These are phyloP conservation scores for Protophormia terraenovae DNA, from an alignment of 2,888 invertebrate genomes.

Conservation along the genomic window DNA sequence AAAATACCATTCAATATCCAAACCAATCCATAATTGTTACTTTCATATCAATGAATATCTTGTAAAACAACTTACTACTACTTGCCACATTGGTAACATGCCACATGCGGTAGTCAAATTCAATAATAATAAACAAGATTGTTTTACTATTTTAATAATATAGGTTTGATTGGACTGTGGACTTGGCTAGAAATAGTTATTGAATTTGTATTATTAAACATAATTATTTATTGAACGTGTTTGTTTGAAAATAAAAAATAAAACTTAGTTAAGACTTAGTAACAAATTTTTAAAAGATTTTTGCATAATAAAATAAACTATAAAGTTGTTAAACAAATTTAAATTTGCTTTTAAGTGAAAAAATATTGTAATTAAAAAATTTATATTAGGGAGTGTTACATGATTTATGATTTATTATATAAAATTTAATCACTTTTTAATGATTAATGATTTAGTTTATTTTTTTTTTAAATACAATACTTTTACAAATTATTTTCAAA, in stretches of 20 bases:
- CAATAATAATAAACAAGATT: conserved; percentile 19
- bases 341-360: neutral
- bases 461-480: too few species aligned
- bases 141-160: neutral
- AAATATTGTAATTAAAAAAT: neutral
- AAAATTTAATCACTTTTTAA: too few species aligned
- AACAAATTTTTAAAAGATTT: neutral
- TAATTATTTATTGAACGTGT: neutral
- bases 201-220: too few species aligned
- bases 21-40: conserved; percentile 36
- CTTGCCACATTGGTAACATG: conserved; percentile 18
- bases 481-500: too few species aligned
- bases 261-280: too few species aligned
- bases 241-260: neutral
- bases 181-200: neutral
- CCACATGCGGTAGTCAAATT: conserved; percentile 11
- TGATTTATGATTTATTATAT: too few species aligned
- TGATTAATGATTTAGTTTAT: too few species aligned
- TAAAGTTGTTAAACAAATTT: neutral
- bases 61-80: conserved; percentile 31
- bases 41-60: conserved; percentile 40
- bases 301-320: neutral
- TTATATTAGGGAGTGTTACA: neutral
- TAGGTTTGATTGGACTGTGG: conserved; percentile 5
- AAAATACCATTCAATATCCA: neutral